A percentile compares a stretch with the other conserved stretches of the same genome.
These are phyloP conservation scores for Habropoda laboriosa DNA, from an alignment of 1,140 invertebrate genomes.

Conservation along the genomic window DNA sequence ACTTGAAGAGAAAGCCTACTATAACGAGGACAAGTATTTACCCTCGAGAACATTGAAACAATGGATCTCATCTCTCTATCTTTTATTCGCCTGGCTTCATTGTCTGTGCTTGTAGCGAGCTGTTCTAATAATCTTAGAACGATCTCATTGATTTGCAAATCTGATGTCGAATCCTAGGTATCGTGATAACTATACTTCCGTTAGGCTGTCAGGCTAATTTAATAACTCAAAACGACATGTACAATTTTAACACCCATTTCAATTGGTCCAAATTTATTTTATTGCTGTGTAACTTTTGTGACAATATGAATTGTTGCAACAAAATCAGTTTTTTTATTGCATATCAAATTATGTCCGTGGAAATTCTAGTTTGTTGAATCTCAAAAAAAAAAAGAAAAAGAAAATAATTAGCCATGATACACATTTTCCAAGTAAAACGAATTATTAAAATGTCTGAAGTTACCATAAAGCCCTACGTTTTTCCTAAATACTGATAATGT, in stretches of 20 bases:
- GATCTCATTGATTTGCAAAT: constrained; percentile 54
- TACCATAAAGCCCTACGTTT: too few relatives aligned
- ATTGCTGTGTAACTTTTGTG: too few relatives aligned
- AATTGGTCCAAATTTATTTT: too few relatives aligned
- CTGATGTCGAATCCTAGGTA: constrained; percentile 19
- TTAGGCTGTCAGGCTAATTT: background rate
- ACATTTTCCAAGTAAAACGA: background rate
- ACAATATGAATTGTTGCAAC: too few relatives aligned
- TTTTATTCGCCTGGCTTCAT: constrained; percentile 64
- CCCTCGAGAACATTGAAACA: constrained; percentile 65
- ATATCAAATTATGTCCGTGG: background rate
- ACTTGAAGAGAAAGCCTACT: constrained; percentile 39
- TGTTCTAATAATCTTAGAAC: constrained; percentile 55
- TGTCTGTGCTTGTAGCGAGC: constrained; percentile 22
- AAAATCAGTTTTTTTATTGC: background rate
- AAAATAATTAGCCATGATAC: background rate
- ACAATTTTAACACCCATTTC: background rate
- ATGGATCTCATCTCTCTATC: constrained; percentile 59
- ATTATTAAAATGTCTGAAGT: background rate
- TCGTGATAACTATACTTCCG: background rate
- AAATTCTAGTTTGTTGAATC: too few relatives aligned
- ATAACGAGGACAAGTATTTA: constrained; percentile 69
- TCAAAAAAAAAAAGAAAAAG: too few relatives aligned
- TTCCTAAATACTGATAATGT: too few relatives aligned
- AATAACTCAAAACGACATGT: background rate